Evolutionary conservation across 2,113 vertebrate genomes (phyloP), one percentile per base, ranked within the genome.

Genomic region (Tachycineta bicolor): DNA sequence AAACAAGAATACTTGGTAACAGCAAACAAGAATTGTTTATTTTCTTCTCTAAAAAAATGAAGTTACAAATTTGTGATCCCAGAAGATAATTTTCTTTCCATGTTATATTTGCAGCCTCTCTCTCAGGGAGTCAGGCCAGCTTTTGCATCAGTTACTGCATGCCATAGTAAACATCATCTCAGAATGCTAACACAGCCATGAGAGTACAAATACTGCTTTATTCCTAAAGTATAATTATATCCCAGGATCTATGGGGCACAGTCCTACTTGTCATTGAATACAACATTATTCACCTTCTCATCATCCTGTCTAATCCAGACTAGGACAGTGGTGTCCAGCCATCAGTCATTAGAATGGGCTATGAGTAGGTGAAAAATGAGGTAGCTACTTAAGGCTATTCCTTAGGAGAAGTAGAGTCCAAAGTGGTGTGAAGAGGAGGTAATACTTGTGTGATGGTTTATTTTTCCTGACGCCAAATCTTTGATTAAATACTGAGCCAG

Each of bases 201-300:
- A 71, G 83, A 60, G 5, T 58, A 87, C 75, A 83, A 82, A 69
- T 2, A 29, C 24, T 52, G 49, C 44, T 64, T 78, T 68, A 49
- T 20, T 60, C 47, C 62, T 71, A 69, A 44, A 49, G 20, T 12
- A 91, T 55, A 91, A 87, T 82, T 93, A 75, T 29, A 53, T 26
- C 29, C 49, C 0, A 0, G 0, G 1, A 79, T 59, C 16, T 84
- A 23, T 5, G 75, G 15, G 41, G 44, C n/a, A 78, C 13, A 75
- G 22, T 76, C 53, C 19, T 31, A 24, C 23, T 44, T 83, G 50
- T 22, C 62, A 53, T 56, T 23, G 31, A 16, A 34, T 2, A 68
- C 10, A 47, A 34, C n/a, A 83, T 64, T 55, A 84, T 79, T 76
- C 73, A 87, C 53, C 19, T 78, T 80, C 56, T 82, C 74, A 76